phyloP scores from a whole-genome alignment of 2,888 invertebrate genomes.

The Oeneis ivallda region DNA sequence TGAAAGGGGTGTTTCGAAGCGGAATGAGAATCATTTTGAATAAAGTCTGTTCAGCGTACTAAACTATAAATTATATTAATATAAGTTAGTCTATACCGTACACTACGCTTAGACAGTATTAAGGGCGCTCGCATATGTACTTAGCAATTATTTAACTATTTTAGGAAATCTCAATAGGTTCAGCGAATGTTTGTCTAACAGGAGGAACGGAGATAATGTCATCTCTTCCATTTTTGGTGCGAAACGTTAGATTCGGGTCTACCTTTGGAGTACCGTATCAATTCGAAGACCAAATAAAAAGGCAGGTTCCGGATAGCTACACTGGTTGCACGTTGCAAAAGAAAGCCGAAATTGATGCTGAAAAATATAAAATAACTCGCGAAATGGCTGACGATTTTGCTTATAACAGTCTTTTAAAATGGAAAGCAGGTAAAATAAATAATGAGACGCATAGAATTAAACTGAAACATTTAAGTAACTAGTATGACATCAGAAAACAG shows the following conservation, averaged over 20 bases:
- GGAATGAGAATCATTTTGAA: too few relatives aligned
- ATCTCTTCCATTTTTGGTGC: conserved; percentile 90
- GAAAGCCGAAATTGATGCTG: conserved; percentile 93
- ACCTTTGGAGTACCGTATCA: conserved; percentile 87
- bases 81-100: too few relatives aligned
- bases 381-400: conserved; percentile 92
- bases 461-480: neutral
- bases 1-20: too few relatives aligned
- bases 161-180: conserved; percentile 91
- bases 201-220: conserved; percentile 98
- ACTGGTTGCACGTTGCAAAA: conserved; percentile 93
- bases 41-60: too few relatives aligned
- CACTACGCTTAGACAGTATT: neutral
- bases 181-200: conserved; percentile 90
- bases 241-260: conserved; percentile 94
- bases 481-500: neutral
- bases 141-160: conserved; percentile 7
- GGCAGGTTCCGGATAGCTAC: conserved; percentile 85
- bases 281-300: conserved; percentile 87
- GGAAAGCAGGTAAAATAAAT: conserved; percentile 86
- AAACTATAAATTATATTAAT: too few relatives aligned
- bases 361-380: conserved; percentile 86
- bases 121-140: neutral
- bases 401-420: conserved; percentile 88
- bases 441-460: neutral